These are phyloP conservation scores for Pelecanus crispus DNA, from an alignment of 2,113 vertebrate genomes.

Conservation along the genomic window DNA sequence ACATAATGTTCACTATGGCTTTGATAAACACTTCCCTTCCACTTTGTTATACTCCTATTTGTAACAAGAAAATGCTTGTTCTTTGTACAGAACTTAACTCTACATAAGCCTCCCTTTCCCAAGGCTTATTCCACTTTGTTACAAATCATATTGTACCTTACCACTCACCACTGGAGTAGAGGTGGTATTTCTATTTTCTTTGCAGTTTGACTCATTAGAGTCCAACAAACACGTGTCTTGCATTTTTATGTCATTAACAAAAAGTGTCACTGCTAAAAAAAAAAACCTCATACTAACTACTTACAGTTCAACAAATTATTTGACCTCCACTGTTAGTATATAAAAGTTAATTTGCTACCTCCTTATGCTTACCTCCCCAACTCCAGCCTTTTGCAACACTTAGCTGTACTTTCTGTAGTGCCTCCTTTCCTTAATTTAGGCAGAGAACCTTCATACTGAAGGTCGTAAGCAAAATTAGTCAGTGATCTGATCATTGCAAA, in stretches of 20 bases:
- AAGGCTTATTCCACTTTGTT: neutral
- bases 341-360: neutral
- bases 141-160: neutral
- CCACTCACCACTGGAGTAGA: fast-evolving
- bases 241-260: neutral
- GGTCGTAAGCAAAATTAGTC: neutral
- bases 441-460: neutral
- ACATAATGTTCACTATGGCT: neutral
- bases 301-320: neutral
- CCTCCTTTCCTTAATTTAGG: neutral
- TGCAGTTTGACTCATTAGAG: neutral
- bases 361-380: neutral
- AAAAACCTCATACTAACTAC: neutral
- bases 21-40: neutral
- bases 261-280: neutral
- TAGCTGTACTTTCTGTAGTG: neutral
- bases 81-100: neutral
- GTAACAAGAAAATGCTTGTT: neutral
- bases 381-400: neutral
- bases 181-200: neutral
- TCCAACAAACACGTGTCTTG: neutral
- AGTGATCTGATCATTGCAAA: neutral
- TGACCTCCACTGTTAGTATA: neutral
- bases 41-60: neutral
- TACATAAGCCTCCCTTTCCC: neutral